Base-by-base conservation (phyloP, 2,888 invertebrate species). In the Drosophila eohydei region DNA sequence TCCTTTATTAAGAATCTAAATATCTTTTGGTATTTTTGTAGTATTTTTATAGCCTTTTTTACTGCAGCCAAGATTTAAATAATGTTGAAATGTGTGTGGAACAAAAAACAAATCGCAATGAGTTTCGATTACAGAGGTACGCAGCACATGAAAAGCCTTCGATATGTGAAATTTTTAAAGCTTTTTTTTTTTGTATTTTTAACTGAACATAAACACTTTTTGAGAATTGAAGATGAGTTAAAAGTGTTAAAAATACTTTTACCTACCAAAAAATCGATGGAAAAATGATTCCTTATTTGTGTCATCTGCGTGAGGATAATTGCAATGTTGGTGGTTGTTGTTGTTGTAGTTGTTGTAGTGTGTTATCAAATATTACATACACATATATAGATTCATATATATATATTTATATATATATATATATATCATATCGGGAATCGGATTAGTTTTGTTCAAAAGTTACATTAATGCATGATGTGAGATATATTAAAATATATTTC, bases 201-300 rank as follows among this genome's bases (percentile, higher is more conserved):
- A 88, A 87, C 89, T 87, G 84, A 89, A 86, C 84, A 87, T 89
- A 58, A 77, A 80, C 76, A 69, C 46, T 68, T 68, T 16, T 8
- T 14, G 61, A 43, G 65, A 46, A 36, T 68, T 46, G 0, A 9
- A 54, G 59, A 65, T 78, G 68, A 60, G 54, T 60, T 43, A 38
- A 28, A 16, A 11, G 36, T 41, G 40, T 9, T 60, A 52, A 38
- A 56, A 55, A 57, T 68, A 67, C 44, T 46, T 76, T 81, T 84
- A 84, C 84, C 82, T 84, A 84, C 84, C 84, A 81, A 89, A 89
- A 76, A 89, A 84, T 81, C 84, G 84, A 84, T 84, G 69, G 71
- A 84, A 89, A 84, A 84, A 84, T 84, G 89, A 76, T 71, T 84
- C 84, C 84, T 78, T 78, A 65, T 78, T 89, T 78, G 76, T 84